phyloP scores from a whole-genome alignment of 2,113 vertebrate species.

The Alethe castanea region DNA sequence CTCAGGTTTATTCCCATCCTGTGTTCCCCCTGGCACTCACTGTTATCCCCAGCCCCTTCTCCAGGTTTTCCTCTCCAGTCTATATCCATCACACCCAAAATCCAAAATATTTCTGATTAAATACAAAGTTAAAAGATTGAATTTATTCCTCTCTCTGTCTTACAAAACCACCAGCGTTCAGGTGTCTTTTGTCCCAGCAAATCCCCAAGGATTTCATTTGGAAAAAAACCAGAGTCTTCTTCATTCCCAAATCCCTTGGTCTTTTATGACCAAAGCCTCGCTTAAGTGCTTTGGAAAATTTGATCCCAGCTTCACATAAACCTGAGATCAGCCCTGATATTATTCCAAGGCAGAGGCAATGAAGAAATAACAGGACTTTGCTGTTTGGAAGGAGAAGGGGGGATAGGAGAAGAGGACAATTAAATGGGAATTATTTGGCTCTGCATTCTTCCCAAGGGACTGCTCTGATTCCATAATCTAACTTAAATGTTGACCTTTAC shows the following conservation, averaged over 20 bases:
- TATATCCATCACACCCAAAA: accelerated
- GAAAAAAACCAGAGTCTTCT: not conserved
- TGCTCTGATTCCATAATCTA: not conserved
- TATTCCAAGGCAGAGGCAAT: not conserved
- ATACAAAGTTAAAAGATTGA: not conserved
- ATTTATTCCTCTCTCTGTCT: not conserved
- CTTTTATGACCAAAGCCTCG: not conserved
- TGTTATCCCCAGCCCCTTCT: accelerated
- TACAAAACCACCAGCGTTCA: not conserved
- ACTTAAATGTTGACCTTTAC: not conserved
- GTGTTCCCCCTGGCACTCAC: not conserved
- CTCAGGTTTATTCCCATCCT: not conserved
- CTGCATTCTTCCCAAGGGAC: not conserved
- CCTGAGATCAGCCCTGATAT: not conserved
- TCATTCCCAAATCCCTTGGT: not conserved
- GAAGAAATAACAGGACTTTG: not conserved
- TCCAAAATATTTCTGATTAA: not conserved
- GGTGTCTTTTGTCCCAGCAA: not conserved
- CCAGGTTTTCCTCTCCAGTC: not conserved
- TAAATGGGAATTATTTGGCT: slow-evolving; percentile 33
- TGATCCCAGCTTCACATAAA: not conserved
- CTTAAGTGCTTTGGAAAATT: slow-evolving; percentile 1
- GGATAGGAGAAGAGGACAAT: not conserved
- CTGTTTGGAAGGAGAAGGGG: not conserved
- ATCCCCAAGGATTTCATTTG: not conserved